Conservation (phyloP, 2,888 invertebrate species). For the Sesia apiformis region DNA sequence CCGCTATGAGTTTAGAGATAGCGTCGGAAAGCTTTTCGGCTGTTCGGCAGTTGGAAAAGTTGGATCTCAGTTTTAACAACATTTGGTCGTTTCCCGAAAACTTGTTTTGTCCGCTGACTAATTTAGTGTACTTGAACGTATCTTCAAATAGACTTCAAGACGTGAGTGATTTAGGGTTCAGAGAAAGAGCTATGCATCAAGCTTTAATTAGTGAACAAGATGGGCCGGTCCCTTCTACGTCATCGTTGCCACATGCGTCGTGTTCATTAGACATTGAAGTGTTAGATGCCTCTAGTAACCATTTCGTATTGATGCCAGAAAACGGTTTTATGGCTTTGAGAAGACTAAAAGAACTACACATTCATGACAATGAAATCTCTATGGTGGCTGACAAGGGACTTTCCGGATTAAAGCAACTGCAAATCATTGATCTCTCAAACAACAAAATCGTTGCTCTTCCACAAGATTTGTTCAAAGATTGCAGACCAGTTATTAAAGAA, state of each 20-base stretch:
- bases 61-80: constrained; percentile 91
- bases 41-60: constrained; percentile 84
- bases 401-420: constrained; percentile 85
- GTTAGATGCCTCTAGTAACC: constrained; percentile 88
- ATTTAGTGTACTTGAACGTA: constrained; percentile 86
- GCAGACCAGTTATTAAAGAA: constrained; percentile 86
- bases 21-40: constrained; percentile 85
- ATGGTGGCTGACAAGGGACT: constrained; percentile 91
- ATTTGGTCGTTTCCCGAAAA: constrained; percentile 92
- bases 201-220: constrained; percentile 78
- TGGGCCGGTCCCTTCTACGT: constrained; percentile 48
- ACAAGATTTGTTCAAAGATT: constrained; percentile 87
- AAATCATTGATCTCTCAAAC: constrained; percentile 90
- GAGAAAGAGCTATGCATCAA: constrained; percentile 81
- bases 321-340: constrained; percentile 87
- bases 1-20: constrained; percentile 87
- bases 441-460: constrained; percentile 93
- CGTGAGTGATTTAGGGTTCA: constrained; percentile 88
- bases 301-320: constrained; percentile 87
- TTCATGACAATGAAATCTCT: constrained; percentile 91
- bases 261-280: constrained; percentile 88
- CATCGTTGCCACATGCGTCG: constrained; percentile 60
- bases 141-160: constrained; percentile 92
- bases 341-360: constrained; percentile 84
- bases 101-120: constrained; percentile 87